Base-by-base conservation (phyloP, 2,797 vertebrate genomes). In the Hypotaenidia okinawae region DNA sequence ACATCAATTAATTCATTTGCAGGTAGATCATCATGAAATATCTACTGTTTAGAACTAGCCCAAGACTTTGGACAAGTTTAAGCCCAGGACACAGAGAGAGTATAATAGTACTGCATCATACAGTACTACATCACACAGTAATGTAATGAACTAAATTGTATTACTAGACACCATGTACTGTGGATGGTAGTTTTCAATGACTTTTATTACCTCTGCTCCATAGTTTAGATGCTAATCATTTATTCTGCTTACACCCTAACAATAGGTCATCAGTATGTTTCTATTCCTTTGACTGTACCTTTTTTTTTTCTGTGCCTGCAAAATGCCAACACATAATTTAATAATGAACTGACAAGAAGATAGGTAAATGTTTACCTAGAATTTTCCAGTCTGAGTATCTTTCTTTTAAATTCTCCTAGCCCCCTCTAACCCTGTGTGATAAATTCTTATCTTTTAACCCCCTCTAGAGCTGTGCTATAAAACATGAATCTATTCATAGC, bases 401-500 rank as follows among this genome's bases (percentile, higher is more conserved):
- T 89, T 49, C 45, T 90, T 87, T 82, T 62, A 81, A 85, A 95
- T 91, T 93, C 16, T 84, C 54, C 85, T 79, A 89, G 22, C n/a
- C 23, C 41, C 54, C 61, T 92, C 81, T 84, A 95, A 94, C 45
- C 64, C 75, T 81, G 32, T 51, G 51, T 69, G 67, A 88, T 84
- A 95, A 95, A 91, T 43, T 41, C 55, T 90, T 79, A 86, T 93
- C 66, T 69, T 67, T 84, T 91, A 88, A 49, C 33, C 23, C 32
- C 35, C 77, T 91, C 57, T 41, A 79, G 92, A 52, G 66, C 58
- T 82, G 52, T 59, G 35, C 49, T 84, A 67, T 75, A 94, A 94
- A 91, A 47, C 55, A 66, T 76, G 52, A 91, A 88, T 89, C 91
- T 91, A 93, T 94, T 95, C 91, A 94, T 82, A 91, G 87, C 59